A percentile compares a stretch with the other conserved stretches of the same genome.
These are phyloP conservation scores for Cichladusa arquata DNA, from an alignment of 2,113 vertebrate genomes.

Conservation along the genomic window DNA sequence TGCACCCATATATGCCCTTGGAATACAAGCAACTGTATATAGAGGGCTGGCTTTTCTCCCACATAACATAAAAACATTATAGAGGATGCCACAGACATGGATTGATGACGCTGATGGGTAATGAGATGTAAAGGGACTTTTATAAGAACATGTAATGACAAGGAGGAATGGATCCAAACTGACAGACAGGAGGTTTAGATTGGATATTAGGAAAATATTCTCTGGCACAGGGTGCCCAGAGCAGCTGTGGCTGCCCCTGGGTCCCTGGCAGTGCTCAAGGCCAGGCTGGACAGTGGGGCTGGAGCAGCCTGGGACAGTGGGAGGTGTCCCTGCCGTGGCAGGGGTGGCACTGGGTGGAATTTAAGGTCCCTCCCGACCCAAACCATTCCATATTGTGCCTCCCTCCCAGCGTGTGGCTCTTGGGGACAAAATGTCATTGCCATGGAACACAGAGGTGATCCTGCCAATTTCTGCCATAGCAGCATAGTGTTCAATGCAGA, in stretches of 20 bases:
- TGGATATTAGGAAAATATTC: not conserved
- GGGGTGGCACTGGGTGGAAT: rapidly evolving
- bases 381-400: not conserved
- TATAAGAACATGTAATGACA: no score
- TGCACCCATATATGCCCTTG: not conserved
- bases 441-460: rapidly evolving
- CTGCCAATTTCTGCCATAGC: not conserved
- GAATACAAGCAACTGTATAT: not conserved
- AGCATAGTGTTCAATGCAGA: not conserved
- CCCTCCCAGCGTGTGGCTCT: rapidly evolving
- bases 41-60: not conserved
- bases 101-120: not conserved
- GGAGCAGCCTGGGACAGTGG: not conserved
- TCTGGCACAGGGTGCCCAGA: not conserved
- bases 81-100: not conserved
- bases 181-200: not conserved
- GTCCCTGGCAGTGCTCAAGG: not conserved
- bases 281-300: rapidly evolving
- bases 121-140: not conserved
- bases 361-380: not conserved
- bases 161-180: not conserved
- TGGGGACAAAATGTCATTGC: not conserved
- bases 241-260: not conserved
- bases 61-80: rapidly evolving
- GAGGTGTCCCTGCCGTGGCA: not conserved